phyloP scores from a whole-genome alignment of 2,797 vertebrate genomes.

The Coccyzus lansbergi region DNA sequence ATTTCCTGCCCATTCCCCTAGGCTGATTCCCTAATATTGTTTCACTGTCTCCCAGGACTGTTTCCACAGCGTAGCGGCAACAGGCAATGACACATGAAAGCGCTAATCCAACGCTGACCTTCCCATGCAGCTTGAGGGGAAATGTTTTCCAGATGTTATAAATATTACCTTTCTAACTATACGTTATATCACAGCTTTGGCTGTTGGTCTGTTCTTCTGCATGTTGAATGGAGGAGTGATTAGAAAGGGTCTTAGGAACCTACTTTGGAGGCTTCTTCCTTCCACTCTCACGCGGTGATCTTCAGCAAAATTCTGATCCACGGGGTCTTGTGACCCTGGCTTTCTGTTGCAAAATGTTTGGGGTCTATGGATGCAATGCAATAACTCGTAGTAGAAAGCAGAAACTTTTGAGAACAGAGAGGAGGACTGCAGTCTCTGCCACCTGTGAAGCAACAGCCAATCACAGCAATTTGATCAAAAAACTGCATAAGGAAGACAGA shows the following conservation, averaged over 20 bases:
- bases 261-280: neutral
- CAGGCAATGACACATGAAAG: neutral
- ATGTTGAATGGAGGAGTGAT: neutral
- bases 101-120: neutral
- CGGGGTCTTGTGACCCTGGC: neutral
- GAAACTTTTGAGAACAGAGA: neutral
- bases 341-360: neutral
- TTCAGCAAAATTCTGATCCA: neutral
- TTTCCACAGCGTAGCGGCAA: neutral
- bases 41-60: neutral
- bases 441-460: neutral
- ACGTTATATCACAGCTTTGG: neutral
- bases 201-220: neutral
- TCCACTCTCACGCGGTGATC: fast-evolving
- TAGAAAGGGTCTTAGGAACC: neutral
- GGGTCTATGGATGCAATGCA: neutral
- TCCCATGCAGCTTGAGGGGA: neutral
- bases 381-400: neutral
- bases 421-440: neutral
- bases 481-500: neutral
- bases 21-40: neutral
- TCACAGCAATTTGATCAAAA: neutral
- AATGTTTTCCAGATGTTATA: neutral
- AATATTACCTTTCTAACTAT: neutral
- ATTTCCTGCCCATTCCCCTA: neutral